phyloP scores from a whole-genome alignment of 2,113 vertebrate species.

The Orientallactaga bullata region DNA sequence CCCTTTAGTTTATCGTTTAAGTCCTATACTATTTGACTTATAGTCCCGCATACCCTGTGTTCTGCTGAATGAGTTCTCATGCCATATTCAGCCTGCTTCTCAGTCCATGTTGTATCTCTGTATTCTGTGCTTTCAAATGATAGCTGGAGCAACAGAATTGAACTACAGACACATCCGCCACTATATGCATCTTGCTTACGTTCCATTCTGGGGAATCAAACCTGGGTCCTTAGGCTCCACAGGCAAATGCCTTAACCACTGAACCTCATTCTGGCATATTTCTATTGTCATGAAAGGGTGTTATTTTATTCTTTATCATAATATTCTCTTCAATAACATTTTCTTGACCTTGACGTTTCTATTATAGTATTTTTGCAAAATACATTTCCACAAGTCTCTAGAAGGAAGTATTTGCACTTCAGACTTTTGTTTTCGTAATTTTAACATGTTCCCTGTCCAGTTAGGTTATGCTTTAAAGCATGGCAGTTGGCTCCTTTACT shows the following conservation, averaged over 20 bases:
- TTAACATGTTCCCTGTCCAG: neutral
- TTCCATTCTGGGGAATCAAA: neutral
- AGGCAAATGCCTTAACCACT: too few species aligned
- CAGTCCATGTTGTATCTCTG: neutral
- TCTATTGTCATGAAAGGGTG: neutral
- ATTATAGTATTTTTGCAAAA: neutral
- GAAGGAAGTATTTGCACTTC: neutral
- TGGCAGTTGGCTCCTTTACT: neutral
- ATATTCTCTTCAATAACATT: neutral
- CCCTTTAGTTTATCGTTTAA: neutral
- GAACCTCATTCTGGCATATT: neutral
- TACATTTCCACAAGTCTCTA: neutral
- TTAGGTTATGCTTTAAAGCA: neutral
- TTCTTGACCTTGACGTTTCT: neutral
- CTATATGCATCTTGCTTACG: neutral
- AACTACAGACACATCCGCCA: too few species aligned
- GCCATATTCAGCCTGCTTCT: neutral
- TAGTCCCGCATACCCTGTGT: neutral
- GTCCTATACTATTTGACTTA: neutral
- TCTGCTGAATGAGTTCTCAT: neutral
- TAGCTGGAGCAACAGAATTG: neutral
- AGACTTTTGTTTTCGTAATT: neutral
- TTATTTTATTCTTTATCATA: neutral
- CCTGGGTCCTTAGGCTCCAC: too few species aligned
- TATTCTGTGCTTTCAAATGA: neutral